Conservation (phyloP, 1,140 invertebrate species). For the Drosophila mayri region DNA sequence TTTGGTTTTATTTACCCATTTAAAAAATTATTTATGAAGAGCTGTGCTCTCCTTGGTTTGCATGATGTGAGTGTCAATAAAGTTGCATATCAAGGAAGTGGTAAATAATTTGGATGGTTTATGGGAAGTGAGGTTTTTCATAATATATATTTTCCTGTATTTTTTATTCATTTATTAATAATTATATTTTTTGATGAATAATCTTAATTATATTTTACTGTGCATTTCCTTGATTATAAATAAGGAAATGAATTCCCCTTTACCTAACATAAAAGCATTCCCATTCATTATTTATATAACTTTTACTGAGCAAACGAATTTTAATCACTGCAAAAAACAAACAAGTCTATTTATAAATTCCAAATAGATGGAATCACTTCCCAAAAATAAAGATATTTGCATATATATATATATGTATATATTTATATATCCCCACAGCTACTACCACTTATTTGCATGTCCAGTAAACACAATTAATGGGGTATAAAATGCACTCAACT, state of each 20-base stretch:
- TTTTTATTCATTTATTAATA: not conserved
- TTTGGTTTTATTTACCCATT: slow-evolving; percentile 3
- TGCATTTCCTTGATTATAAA: no score
- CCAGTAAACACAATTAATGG: slow-evolving; percentile 42
- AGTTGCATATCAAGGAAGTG: not conserved
- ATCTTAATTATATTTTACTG: not conserved
- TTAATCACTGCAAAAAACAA: slow-evolving; percentile 3
- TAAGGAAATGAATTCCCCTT: no score
- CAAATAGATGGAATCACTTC: not conserved
- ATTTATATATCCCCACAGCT: not conserved
- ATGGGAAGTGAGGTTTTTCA: not conserved
- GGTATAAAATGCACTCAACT: slow-evolving; percentile 21
- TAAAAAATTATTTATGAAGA: slow-evolving; percentile 33
- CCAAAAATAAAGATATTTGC: not conserved
- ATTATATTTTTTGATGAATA: not conserved
- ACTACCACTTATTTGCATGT: slow-evolving; percentile 10
- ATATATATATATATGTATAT: slow-evolving; percentile 2
- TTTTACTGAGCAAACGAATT: not conserved
- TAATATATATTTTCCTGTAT: not conserved
- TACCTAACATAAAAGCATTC: not conserved
- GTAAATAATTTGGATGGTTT: not conserved
- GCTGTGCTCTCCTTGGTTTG: slow-evolving; percentile 17
- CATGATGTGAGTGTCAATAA: slow-evolving; percentile 24
- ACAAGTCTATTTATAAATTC: not conserved
- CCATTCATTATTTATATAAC: not conserved